Percentiles rank a stretch among this genome's conserved stretches.
These are phyloP conservation scores for Heliconius hermathena DNA, from an alignment of 1,140 invertebrate species.

Conservation along the genomic window DNA sequence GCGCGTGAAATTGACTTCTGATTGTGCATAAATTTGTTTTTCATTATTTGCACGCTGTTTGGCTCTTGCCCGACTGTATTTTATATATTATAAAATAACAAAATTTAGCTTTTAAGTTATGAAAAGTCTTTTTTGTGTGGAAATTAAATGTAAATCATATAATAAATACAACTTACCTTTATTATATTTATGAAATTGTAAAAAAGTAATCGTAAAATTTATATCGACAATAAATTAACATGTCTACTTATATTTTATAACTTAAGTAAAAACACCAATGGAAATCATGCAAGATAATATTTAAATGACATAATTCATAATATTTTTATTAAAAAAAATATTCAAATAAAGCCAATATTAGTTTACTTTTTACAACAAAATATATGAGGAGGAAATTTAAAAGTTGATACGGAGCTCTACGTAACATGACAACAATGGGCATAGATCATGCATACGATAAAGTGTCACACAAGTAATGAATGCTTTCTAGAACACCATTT, in stretches of 20 bases:
- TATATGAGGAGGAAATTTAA: neutral
- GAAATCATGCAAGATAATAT: neutral
- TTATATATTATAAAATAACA: neutral
- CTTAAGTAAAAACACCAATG: neutral
- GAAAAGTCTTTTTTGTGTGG: neutral
- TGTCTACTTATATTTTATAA: neutral
- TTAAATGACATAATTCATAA: neutral
- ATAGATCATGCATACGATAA: neutral
- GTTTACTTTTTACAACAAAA: neutral
- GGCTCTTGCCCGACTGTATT: neutral
- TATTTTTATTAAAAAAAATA: neutral
- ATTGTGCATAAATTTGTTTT: slow-evolving; percentile 14
- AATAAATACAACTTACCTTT: neutral
- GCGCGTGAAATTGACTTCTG: slow-evolving; percentile 13
- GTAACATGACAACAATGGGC: neutral
- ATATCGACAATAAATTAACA: neutral
- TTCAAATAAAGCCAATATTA: neutral
- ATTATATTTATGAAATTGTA: neutral
- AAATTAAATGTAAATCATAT: neutral
- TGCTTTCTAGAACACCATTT: neutral
- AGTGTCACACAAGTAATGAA: neutral
- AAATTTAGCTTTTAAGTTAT: neutral
- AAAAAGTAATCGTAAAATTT: neutral
- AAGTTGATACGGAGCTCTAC: neutral
- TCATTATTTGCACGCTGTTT: slow-evolving; percentile 3